Evolutionary conservation across 2,113 vertebrate species (phyloP), one percentile per base, ranked within the genome.

Genomic region (Chlorodrepanis virens): DNA sequence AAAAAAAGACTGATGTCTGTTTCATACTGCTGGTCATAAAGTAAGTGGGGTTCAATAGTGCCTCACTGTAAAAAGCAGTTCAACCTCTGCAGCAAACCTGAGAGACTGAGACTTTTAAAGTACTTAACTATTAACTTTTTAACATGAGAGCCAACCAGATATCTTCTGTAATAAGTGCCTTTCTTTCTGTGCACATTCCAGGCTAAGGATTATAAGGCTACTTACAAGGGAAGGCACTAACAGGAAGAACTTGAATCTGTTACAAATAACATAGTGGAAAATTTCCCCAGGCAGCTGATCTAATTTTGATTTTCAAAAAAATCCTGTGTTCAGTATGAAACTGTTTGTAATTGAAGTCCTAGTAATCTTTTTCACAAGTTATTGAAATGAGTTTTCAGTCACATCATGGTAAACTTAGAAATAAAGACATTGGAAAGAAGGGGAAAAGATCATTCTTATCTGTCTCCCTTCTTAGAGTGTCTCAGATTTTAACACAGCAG

Each of bases 251-350:
- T 83, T 90, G 57, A 94, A 93, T 70, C 84, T 91, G 37, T 61
- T 95, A 61, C 10, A 2, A 90, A 83, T 83, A 94, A 91, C 57
- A 82, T 33, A 89, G 65, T 77, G 91, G 87, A 93, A 96, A 80
- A 89, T 83, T 83, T 93, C 81, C 68, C 59, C 40, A 75, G 89
- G 85, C 72, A 90, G 56, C 40, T 94, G 61, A 91, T 93, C 74
- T 79, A 71, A 94, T 89, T 95, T 81, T 77, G 61, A 71, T 88
- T 96, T 82, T 76, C 37, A 96, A 95, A 89, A 72, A 93, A 74
- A 56, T 78, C 61, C 61, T 86, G 15, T 57, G 27, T 95, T 92
- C 64, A 92, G 45, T 71, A 77, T 50, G 69, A 87, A 90, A 78
- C 53, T 2, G 19, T 29, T 64, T 82, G 74, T 83, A 94, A 71